phyloP scores from a whole-genome alignment of 2,113 vertebrate species.

The Dinomys branickii region DNA sequence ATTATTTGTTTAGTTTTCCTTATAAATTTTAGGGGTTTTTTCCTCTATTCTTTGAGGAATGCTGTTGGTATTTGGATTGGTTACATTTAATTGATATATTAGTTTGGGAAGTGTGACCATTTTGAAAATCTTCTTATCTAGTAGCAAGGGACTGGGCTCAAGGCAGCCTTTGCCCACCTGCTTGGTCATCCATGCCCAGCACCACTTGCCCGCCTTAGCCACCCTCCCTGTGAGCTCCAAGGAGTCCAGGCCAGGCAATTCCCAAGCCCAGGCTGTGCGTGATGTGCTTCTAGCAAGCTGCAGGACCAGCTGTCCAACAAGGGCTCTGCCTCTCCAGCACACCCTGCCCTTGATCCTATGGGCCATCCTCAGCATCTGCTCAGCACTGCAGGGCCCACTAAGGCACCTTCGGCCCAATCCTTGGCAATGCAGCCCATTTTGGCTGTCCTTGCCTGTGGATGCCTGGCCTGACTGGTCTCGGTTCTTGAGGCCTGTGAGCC shows the following conservation, averaged over 20 bases:
- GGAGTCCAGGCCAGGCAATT: not conserved
- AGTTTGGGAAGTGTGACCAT: too few species aligned
- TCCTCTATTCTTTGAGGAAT: too few species aligned
- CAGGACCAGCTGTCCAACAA: accelerated
- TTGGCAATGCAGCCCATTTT: too few species aligned
- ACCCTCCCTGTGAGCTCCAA: not conserved
- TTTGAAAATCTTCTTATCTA: too few species aligned
- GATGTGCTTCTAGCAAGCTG: accelerated
- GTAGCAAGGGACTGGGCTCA: too few species aligned
- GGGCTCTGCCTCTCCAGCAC: too few species aligned
- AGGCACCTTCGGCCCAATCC: too few species aligned
- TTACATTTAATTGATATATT: too few species aligned
- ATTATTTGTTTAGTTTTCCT: not conserved
- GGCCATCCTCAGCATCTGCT: accelerated
- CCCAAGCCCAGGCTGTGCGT: accelerated
- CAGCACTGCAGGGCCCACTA: not conserved
- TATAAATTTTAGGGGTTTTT: too few species aligned
- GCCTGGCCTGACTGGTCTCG: accelerated
- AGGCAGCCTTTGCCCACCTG: not conserved
- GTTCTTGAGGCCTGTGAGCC: not conserved
- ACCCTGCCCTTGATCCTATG: accelerated
- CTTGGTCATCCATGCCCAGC: not conserved
- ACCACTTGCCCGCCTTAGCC: too few species aligned
- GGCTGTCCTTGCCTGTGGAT: not conserved
- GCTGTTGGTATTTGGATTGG: too few species aligned